Evolutionary conservation across 1,140 invertebrate species (phyloP), one percentile per base, ranked within the genome.

Genomic region (Phortica variegata): DNA sequence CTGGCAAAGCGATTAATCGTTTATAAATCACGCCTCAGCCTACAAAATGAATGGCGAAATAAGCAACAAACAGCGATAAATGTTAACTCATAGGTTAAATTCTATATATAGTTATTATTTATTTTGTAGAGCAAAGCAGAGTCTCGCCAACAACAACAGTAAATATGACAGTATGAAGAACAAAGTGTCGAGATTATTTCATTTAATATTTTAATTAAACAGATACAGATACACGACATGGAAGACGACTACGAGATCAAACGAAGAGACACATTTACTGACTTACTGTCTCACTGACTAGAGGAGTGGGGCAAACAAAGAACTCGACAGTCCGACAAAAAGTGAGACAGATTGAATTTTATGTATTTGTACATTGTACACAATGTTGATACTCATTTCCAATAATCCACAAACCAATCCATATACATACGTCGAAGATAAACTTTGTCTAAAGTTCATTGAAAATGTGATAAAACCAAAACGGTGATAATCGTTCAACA

Each of bases 381-480:
- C 43, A 40, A 59, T 55, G 43, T 49, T 56, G 42, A 41, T 15
- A 12, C 47, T 33, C 40, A 37, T 31, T 37, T 37, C 42, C 19
- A 38, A 46, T 44, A 37, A 43, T 39, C 20, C 16, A 66, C 63
- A 66, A 66, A 63, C 60, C 56, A 57, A 66, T 69, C 60, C 18
- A 59, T 36, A 58, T 42, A 56, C 47, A 32, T 29, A 43, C 20
- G 32, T 36, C 56, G 60, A 58, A 70, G 70, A 73, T 73, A 73
- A 73, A 73, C 70, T 73, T 63, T 70, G 70, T 58, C 56, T 56
- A 73, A 66, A 73, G 70, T 73, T 73, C 70, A 73, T 61, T 58
- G 65, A 73, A 62, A 73, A 58, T 47, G 69, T 71, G 70, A 73
- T 73, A 73, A 73, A 73, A 73, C 65, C 47, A 54, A 41, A 20